Percentiles rank a stretch among this genome's conserved stretches.
These are phyloP conservation scores for Sciurus vulgaris DNA, from an alignment of 2,797 vertebrate species.

Conservation along the genomic window DNA sequence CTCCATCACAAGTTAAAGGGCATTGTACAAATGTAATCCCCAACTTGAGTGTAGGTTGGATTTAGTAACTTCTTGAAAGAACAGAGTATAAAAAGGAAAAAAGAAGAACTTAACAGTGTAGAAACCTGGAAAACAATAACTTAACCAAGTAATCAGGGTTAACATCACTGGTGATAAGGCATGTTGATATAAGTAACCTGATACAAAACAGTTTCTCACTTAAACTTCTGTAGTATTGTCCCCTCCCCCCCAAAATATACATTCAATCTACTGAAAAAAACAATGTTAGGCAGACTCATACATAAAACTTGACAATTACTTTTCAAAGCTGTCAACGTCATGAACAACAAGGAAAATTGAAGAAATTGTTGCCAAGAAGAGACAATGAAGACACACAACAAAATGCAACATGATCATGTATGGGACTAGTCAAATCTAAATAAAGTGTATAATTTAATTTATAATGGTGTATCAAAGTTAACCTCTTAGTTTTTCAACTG, in stretches of 20 bases:
- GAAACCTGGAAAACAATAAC: not conserved
- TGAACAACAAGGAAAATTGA: not conserved
- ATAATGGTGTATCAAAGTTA: not conserved
- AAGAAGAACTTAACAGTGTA: not conserved
- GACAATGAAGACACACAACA: not conserved
- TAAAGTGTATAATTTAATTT: not conserved
- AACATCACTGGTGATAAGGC: not conserved
- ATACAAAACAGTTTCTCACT: not conserved
- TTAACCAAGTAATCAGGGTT: not conserved
- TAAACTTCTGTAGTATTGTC: not conserved
- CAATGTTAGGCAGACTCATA: not conserved
- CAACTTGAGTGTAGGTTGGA: not conserved
- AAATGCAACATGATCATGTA: not conserved
- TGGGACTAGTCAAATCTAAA: not conserved
- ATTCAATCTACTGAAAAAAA: not conserved
- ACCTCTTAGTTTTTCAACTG: not conserved
- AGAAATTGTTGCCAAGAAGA: constrained; percentile 21
- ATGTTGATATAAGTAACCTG: not conserved
- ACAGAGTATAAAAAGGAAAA: not conserved
- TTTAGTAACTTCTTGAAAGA: constrained; percentile 1
- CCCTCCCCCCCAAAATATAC: not conserved
- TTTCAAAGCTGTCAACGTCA: constrained; percentile 52
- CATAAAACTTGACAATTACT: not conserved
- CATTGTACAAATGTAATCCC: not conserved
- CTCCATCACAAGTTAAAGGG: too few species aligned